Evolutionary conservation across 2,888 invertebrate species (phyloP), one percentile per base, ranked within the genome.

Genomic region (Dascillus cervinus): DNA sequence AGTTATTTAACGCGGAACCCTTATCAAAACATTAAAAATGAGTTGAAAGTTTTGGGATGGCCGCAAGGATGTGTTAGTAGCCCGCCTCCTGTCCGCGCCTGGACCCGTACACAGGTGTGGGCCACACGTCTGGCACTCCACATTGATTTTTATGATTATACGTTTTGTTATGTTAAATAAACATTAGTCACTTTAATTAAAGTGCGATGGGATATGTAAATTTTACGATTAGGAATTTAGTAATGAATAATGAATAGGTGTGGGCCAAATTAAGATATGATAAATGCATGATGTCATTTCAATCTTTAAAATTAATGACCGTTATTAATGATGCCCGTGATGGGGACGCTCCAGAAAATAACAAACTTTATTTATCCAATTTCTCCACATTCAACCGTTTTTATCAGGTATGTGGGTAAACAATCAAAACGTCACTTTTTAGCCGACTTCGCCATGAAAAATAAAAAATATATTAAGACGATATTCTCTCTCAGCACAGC

Each of bases 131-230:
- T 47, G 40, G 51, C 48, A 41, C 44, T 49, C 49, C 37, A 47
- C 55, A 50, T 56, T 53, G 56, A 57, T 56, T 56, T 55, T 58
- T 56, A 58, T 55, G 60, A 62, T 60, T 59, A 55, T 57, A 55
- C 51, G 59, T 60, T 62, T 60, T 62, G 60, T 62, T 60, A 60
- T 62, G 60, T 58, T 59, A 60, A 60, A 58, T 60, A 59, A 59
- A 59, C 58, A 60, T 61, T 60, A 61, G 58, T 61, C 59, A 58
- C 55, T 56, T 58, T 61, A 61, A 62, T 62, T 61, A 61, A 60
- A 58, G 47, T 46, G 48, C 49, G 52, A 55, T 53, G 53, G 55
- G 47, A 55, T 58, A 60, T 60, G 60, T 56, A 59, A 60, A 60
- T 59, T 44, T 45, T 37, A 37, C 40, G 43, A 44, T 41, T 45